Evolutionary conservation across 64 coral and sea anemone genomes (phyloP), one percentile per base, ranked within the genome.

Genomic region (Orbicella faveolata): DNA sequence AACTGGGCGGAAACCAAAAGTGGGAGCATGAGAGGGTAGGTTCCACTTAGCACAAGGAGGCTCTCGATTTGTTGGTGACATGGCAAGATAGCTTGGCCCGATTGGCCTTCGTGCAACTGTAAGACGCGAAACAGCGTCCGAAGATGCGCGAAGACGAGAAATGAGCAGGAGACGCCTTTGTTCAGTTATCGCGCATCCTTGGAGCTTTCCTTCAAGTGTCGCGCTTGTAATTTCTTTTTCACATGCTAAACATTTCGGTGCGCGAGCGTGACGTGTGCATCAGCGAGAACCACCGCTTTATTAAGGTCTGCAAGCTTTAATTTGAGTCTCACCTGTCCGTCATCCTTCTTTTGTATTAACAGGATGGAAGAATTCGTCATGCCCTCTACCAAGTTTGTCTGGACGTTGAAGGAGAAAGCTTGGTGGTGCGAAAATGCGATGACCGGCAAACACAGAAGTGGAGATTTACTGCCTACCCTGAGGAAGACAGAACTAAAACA

Each of bases 11-110:
- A 9, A 92, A 92, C 23, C 96, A 98, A 82, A 91, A 88, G 35
- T 98, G 96, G 96, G 79, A 61, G 53, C 96, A 98, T 76, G 53
- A 69, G 34, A 89, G 74, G 87, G 96, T 95, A 93, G 64, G 93
- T 57, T 1, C 11, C 55, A 16, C 15, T 48, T 48, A 48, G 7
- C 44, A 48, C 7, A 48, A 48, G 5, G 5, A 48, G 5, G 44
- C 44, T 48, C 44, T 48, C 44, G 44, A 48, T 48, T 48, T 48
- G 7, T 48, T 6, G 5, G 44, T 48, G 44, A 0, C 44, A 48
- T 48, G 44, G 44, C 44, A 48, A 3, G 44, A 0, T 48, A 5
- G 44, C 0, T 48, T 4, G 44, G 44, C 7, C 44, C 4, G 44
- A 48, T 48, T 48, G 44, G 44, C 44, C 44, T 48, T 48, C 44